Conservation (phyloP, 2,888 invertebrate species). For the Microplitis deprimator region DNA sequence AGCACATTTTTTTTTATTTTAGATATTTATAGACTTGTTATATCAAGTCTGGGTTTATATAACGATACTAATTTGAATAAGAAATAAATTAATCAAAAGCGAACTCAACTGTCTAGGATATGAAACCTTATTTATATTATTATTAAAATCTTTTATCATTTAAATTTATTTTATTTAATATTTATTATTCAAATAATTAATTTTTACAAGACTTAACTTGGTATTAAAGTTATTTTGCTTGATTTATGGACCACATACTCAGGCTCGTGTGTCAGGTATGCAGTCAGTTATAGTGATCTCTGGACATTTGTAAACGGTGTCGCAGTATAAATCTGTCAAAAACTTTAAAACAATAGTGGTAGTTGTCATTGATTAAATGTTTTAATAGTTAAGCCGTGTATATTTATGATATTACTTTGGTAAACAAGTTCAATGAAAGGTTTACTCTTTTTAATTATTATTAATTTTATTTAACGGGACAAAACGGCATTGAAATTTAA, state of each 20-base stretch:
- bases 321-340: background rate
- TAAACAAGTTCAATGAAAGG: background rate
- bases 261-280: background rate
- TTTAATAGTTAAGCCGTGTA: background rate
- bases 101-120: background rate
- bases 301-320: background rate
- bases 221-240: background rate
- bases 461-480: background rate
- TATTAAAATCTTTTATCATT: background rate
- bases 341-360: background rate
- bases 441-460: background rate
- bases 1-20: background rate
- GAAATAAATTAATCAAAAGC: constrained; percentile 1
- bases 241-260: background rate
- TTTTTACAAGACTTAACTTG: background rate
- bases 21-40: background rate
- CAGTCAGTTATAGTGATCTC: background rate
- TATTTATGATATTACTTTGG: background rate
- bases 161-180: background rate
- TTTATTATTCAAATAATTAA: background rate
- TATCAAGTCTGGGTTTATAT: background rate
- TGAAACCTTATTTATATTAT: background rate
- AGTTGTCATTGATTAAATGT: background rate
- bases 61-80: background rate
- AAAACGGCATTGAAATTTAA: background rate